Percentiles rank a stretch among this genome's conserved stretches.
phyloP scores from a whole-genome alignment of 2,888 invertebrate species.

The Hirtodrosophila alboralis region DNA sequence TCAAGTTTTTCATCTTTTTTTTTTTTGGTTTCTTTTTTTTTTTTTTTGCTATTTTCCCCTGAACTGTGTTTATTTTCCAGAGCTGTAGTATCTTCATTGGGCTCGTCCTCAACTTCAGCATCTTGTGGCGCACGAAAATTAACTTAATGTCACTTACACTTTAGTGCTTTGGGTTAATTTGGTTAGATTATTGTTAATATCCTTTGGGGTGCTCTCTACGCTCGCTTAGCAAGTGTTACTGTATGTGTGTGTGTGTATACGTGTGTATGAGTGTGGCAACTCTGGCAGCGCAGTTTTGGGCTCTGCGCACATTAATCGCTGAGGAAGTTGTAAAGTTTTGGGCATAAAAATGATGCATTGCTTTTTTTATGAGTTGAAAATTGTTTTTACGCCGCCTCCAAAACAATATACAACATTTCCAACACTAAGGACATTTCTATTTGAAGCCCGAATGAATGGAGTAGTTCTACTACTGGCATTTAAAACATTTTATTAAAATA shows the following conservation, averaged over 20 bases:
- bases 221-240: constrained; percentile 26
- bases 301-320: constrained; percentile 62
- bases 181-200: constrained; percentile 82
- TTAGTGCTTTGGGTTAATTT: constrained; percentile 83
- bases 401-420: constrained; percentile 20
- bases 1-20: constrained; percentile 56
- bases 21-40: constrained; percentile 6
- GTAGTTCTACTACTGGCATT: too few species aligned
- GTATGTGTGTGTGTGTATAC: constrained; percentile 7
- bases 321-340: constrained; percentile 66
- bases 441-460: too few species aligned
- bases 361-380: constrained; percentile 56
- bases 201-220: constrained; percentile 73
- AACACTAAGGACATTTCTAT: background rate
- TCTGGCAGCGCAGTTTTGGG: constrained; percentile 19
- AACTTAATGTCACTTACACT: constrained; percentile 83
- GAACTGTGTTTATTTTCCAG: constrained; percentile 47
- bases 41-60: constrained; percentile 7
- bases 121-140: constrained; percentile 70
- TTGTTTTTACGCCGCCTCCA: constrained; percentile 40
- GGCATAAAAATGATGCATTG: constrained; percentile 73
- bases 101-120: constrained; percentile 37
- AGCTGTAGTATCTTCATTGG: constrained; percentile 43
- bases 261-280: constrained; percentile 12
- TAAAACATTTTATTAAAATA: too few species aligned